A percentile compares a stretch with the other conserved stretches of the same genome.
Conservation (phyloP, 2,797 vertebrate genomes). For the Psittacula derbiana region DNA sequence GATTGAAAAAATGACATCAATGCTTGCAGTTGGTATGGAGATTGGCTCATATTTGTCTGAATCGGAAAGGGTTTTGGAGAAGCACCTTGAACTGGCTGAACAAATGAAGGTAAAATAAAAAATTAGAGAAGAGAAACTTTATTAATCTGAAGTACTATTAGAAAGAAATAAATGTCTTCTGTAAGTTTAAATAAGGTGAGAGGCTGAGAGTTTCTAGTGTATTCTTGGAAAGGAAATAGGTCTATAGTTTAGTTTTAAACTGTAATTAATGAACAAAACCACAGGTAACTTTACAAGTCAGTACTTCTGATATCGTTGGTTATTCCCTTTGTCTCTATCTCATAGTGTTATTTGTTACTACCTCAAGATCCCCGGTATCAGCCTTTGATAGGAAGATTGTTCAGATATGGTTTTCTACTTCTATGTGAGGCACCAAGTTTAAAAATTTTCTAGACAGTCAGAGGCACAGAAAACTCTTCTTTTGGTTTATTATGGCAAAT, state of each 20-base stretch:
- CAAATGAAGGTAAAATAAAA: conserved; percentile 79
- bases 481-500: not conserved
- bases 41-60: conserved; percentile 73
- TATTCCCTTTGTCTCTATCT: not conserved
- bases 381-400: not conserved
- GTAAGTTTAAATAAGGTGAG: not conserved
- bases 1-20: conserved; percentile 72
- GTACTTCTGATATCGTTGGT: not conserved
- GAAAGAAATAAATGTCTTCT: not conserved
- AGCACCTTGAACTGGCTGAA: conserved; percentile 79
- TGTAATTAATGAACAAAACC: not conserved
- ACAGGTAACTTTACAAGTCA: not conserved
- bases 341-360: not conserved
- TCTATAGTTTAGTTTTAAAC: not conserved
- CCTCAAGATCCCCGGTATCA: not conserved
- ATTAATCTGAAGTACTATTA: not conserved
- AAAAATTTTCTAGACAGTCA: not conserved
- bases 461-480: not conserved
- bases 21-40: conserved; percentile 72
- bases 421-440: not conserved
- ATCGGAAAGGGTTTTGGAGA: conserved; percentile 77
- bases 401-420: not conserved
- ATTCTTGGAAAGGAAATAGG: not conserved
- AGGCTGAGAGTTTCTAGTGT: not conserved
- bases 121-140: not conserved